Evolutionary conservation across 2,113 vertebrate genomes (phyloP).

Genomic region (Urocolius indicus): DNA sequence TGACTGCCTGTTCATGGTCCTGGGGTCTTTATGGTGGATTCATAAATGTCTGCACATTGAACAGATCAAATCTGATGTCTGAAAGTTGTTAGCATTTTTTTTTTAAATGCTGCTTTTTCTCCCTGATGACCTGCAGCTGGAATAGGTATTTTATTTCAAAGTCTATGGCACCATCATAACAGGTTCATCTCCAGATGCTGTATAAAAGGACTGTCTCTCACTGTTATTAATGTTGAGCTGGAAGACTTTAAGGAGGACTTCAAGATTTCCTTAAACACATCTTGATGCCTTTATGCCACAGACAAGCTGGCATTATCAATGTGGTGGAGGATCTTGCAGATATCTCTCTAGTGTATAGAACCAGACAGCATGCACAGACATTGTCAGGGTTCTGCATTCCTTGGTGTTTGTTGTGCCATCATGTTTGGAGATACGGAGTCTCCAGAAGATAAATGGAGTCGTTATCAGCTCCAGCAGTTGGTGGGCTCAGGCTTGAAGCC

Average conservation of each 20-base stretch:
- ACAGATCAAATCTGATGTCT: background rate
- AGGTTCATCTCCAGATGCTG: background rate
- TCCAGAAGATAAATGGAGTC: background rate
- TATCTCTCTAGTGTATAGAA: background rate
- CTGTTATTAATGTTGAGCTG: background rate
- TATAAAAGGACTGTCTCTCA: background rate
- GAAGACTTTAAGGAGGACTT: background rate
- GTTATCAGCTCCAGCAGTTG: background rate
- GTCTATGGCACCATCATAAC: background rate
- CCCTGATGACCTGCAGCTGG: background rate
- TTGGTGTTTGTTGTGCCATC: background rate
- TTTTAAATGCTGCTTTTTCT: background rate
- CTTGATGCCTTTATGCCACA: background rate
- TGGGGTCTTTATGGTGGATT: background rate
- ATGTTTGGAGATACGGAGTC: too few species aligned
- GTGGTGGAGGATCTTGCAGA: background rate
- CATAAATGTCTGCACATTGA: background rate
- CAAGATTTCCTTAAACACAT: background rate
- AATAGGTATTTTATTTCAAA: background rate
- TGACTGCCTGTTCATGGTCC: fast-evolving
- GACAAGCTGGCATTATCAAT: background rate
- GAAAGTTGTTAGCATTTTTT: background rate
- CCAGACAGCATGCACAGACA: background rate
- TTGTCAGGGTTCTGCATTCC: background rate
- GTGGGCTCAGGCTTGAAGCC: background rate